A percentile compares a stretch with the other conserved stretches of the same genome.
Evolutionary conservation across 2,888 invertebrate species (phyloP).

Genomic region (Netelia inedita): DNA sequence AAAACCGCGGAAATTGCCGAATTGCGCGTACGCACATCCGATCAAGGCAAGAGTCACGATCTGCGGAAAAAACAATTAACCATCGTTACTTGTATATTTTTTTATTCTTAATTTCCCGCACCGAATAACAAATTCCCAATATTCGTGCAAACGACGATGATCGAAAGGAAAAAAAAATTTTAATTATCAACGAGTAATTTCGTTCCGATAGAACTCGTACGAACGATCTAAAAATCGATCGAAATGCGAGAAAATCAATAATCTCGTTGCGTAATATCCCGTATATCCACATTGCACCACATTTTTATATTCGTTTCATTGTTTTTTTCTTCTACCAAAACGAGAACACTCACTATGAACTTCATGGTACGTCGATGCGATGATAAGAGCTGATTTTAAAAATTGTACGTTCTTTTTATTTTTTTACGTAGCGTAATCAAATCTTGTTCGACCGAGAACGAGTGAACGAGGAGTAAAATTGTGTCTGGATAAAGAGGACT

Average conservation of each 20-base stretch:
- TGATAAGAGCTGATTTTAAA: not conserved
- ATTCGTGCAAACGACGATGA: not conserved
- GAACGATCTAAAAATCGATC: not conserved
- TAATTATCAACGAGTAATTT: not conserved
- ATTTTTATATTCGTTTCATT: conserved; percentile 30
- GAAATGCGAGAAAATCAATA: conserved; percentile 12
- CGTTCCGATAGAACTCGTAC: not conserved
- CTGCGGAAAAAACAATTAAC: conserved; percentile 72
- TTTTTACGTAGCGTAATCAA: conserved; percentile 1
- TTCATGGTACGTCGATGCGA: conserved; percentile 76
- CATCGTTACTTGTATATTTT: conserved; percentile 29
- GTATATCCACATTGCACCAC: conserved; percentile 61
- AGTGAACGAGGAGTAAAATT: not conserved
- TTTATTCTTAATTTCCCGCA: conserved; percentile 18
- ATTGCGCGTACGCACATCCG: conserved; percentile 79
- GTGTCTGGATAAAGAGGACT: conserved; percentile 67
- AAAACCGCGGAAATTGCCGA: conserved; percentile 75
- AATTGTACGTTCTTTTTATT: conserved; percentile 21
- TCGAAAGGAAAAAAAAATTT: not conserved
- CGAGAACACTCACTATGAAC: conserved; percentile 81
- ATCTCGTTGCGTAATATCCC: conserved; percentile 18
- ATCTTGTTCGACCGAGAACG: conserved; percentile 33
- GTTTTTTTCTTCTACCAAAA: not conserved
- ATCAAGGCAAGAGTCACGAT: conserved; percentile 77
- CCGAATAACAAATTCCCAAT: not conserved